phyloP scores from a whole-genome alignment of 2,113 vertebrate genomes.

The Xenopus borealis region DNA sequence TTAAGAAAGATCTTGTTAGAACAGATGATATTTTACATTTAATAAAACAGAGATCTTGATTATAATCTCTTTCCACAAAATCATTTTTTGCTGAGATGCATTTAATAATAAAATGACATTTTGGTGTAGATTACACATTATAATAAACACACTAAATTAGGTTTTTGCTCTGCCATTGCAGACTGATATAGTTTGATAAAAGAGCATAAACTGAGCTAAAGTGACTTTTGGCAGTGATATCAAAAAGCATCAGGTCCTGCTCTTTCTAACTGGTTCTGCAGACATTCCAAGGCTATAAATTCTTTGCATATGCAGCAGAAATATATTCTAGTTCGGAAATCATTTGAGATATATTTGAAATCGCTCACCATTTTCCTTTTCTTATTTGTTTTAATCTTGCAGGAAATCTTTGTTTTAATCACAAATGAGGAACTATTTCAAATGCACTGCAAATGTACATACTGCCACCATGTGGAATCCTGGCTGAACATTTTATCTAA shows the following conservation, averaged over 20 bases:
- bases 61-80: slow-evolving; percentile 47
- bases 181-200: slow-evolving; percentile 56
- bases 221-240: slow-evolving; percentile 48
- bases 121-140: slow-evolving; percentile 51
- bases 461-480: slow-evolving; percentile 66
- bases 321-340: slow-evolving; percentile 44
- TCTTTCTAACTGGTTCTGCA: slow-evolving; percentile 44
- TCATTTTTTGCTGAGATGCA: slow-evolving; percentile 44
- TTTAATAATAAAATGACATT: slow-evolving; percentile 59
- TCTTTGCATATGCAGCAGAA: slow-evolving; percentile 48
- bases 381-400: slow-evolving; percentile 54
- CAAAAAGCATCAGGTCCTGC: slow-evolving; percentile 32
- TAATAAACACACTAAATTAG: slow-evolving; percentile 53
- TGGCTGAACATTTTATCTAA: no score
- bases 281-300: slow-evolving; percentile 51
- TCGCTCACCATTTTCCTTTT: slow-evolving; percentile 52
- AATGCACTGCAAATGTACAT: slow-evolving; percentile 47
- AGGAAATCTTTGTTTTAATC: slow-evolving; percentile 51
- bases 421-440: slow-evolving; percentile 17
- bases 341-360: slow-evolving; percentile 54
- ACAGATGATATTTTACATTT: slow-evolving; percentile 43
- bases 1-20: slow-evolving; percentile 7
- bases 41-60: slow-evolving; percentile 57
- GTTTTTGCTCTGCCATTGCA: slow-evolving; percentile 54
- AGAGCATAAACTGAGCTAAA: slow-evolving; percentile 49